A percentile compares a stretch with the other conserved stretches of the same genome.
Evolutionary conservation across 2,797 vertebrate species (phyloP).

Genomic region (Odontamblyopus lacepedii): DNA sequence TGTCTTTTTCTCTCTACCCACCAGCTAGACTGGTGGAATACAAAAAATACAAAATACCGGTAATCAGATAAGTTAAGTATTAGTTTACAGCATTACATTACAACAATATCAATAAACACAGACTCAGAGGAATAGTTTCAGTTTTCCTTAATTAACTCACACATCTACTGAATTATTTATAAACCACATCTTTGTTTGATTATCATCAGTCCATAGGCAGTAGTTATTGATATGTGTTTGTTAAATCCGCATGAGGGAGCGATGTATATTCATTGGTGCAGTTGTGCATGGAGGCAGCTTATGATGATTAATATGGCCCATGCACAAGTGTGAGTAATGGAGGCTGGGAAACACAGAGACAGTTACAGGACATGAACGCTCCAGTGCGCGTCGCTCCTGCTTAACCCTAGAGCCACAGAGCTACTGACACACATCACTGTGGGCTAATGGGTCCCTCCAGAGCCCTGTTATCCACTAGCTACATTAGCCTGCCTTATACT

Average conservation of each 20-base stretch:
- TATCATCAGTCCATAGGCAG: constrained; percentile 33
- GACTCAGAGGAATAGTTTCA: neutral
- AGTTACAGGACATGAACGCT: constrained; percentile 53
- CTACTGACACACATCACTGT: constrained; percentile 47
- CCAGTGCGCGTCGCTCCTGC: constrained; percentile 39
- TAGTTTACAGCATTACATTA: neutral
- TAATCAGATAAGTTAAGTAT: neutral
- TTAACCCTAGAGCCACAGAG: constrained; percentile 44
- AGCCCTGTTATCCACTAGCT: constrained; percentile 24
- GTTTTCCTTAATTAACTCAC: neutral
- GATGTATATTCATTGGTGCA: constrained; percentile 53
- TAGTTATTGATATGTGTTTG: constrained; percentile 46
- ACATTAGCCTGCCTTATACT: constrained; percentile 19
- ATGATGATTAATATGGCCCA: constrained; percentile 56
- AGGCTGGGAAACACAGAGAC: constrained; percentile 50
- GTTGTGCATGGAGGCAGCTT: constrained; percentile 45
- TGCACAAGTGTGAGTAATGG: constrained; percentile 60
- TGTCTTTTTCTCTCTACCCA: neutral
- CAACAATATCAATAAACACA: neutral
- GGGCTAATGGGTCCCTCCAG: constrained; percentile 27
- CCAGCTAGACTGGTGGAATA: neutral
- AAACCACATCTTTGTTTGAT: constrained; percentile 12
- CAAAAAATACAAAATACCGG: neutral
- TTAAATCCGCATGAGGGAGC: constrained; percentile 30
- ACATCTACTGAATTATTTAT: neutral